These are phyloP conservation scores for Pelvicachromis taeniatus DNA, from an alignment of 2,113 vertebrate genomes.

Conservation along the genomic window DNA sequence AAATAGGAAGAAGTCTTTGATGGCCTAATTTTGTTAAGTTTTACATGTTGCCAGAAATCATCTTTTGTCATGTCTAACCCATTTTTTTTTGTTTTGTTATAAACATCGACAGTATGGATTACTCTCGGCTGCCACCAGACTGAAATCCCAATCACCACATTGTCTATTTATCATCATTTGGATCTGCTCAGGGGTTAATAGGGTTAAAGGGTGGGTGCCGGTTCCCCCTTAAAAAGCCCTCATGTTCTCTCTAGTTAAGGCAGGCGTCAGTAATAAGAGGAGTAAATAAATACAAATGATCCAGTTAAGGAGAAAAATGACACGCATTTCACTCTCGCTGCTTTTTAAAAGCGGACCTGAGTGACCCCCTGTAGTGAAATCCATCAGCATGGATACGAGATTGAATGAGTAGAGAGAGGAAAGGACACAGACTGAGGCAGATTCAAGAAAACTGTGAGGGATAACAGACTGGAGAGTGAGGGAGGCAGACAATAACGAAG, in stretches of 20 bases:
- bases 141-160: conserved; percentile 64
- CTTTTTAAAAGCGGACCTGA: conserved; percentile 63
- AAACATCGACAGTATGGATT: conserved; percentile 49
- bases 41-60: background rate
- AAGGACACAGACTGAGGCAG: background rate
- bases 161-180: conserved; percentile 78
- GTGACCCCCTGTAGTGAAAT: conserved; percentile 60
- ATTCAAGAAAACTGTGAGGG: background rate
- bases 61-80: background rate
- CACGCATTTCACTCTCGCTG: conserved; percentile 51
- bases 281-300: conserved; percentile 80
- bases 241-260: conserved; percentile 65
- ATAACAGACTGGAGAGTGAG: conserved; percentile 6
- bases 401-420: background rate
- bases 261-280: conserved; percentile 56
- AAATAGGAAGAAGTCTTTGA: background rate
- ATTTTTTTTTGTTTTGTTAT: background rate
- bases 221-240: conserved; percentile 63
- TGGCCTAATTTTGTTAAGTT: background rate
- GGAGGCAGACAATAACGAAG: conserved; percentile 13
- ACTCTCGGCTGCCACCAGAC: conserved; percentile 29
- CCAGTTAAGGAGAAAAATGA: conserved; percentile 78
- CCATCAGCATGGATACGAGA: conserved; percentile 55
- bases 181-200: conserved; percentile 70
- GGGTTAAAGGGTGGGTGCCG: conserved; percentile 66